phyloP scores from a whole-genome alignment of 2,888 invertebrate genomes.

The Tinea trinotella region DNA sequence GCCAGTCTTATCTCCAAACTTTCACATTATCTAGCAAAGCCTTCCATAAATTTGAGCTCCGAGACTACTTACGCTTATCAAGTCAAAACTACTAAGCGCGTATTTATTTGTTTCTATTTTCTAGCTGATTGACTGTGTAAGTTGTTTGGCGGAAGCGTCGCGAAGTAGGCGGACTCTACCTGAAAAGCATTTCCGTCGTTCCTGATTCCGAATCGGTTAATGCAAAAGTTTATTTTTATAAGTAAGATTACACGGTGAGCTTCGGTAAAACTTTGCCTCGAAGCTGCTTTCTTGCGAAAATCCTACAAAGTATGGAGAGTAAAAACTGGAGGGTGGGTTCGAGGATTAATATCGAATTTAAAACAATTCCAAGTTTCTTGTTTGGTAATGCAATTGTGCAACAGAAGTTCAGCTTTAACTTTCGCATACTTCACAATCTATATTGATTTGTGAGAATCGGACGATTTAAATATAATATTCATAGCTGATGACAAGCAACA shows the following conservation, averaged over 20 bases:
- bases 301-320: slow-evolving; percentile 59
- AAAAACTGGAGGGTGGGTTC: slow-evolving; percentile 50
- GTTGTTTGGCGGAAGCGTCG: slow-evolving; percentile 41
- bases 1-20: slow-evolving; percentile 61
- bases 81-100: slow-evolving; percentile 53
- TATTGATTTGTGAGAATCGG: slow-evolving; percentile 2
- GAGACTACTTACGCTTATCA: slow-evolving; percentile 57
- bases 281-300: slow-evolving; percentile 64
- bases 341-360: slow-evolving; percentile 66
- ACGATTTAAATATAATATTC: neutral
- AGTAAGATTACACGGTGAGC: slow-evolving; percentile 70
- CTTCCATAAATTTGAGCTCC: slow-evolving; percentile 55
- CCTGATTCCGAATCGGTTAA: slow-evolving; percentile 71
- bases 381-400: slow-evolving; percentile 17
- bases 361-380: slow-evolving; percentile 48
- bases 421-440: neutral
- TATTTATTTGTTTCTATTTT: slow-evolving; percentile 69
- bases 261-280: slow-evolving; percentile 54
- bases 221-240: slow-evolving; percentile 75
- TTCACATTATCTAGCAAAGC: slow-evolving; percentile 60
- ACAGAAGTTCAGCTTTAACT: slow-evolving; percentile 15
- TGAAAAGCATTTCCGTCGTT: slow-evolving; percentile 35
- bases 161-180: slow-evolving; percentile 41
- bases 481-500: no score
- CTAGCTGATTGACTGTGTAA: slow-evolving; percentile 59